These are phyloP conservation scores for Tryphoninae sp. DNA, from an alignment of 2,888 invertebrate species.

Conservation along the genomic window DNA sequence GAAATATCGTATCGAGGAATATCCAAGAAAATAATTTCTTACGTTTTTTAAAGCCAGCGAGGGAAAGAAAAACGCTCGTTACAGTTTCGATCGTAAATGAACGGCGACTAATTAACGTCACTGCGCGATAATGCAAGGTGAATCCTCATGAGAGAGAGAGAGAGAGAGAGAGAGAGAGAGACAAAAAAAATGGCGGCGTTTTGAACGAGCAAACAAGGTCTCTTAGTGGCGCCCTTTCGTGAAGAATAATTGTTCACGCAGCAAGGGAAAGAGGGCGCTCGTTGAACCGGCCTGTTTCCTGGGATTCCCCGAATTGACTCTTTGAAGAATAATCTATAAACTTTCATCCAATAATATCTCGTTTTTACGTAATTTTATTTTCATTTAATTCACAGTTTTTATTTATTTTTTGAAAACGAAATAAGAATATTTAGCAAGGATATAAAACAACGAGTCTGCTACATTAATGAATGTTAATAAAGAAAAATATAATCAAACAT, in stretches of 20 bases:
- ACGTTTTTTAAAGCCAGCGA: background rate
- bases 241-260: constrained; percentile 40
- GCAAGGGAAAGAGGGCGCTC: constrained; percentile 37
- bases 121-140: constrained; percentile 6
- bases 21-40: background rate
- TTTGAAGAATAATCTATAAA: background rate
- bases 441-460: background rate
- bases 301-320: constrained; percentile 16
- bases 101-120: constrained; percentile 13
- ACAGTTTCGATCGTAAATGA: constrained; percentile 24
- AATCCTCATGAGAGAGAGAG: background rate
- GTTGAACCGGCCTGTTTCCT: constrained; percentile 28
- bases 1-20: background rate
- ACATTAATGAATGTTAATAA: background rate
- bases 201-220: background rate
- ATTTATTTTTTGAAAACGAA: background rate
- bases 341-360: background rate
- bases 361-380: background rate
- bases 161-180: too few relatives aligned
- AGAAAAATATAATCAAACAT: background rate
- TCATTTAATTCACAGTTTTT: background rate
- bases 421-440: background rate
- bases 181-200: background rate
- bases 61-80: constrained; percentile 19
- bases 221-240: constrained; percentile 19